Evolutionary conservation across 2,888 invertebrate species (phyloP).

Genomic region (Poecilobothrus nobilitatus): DNA sequence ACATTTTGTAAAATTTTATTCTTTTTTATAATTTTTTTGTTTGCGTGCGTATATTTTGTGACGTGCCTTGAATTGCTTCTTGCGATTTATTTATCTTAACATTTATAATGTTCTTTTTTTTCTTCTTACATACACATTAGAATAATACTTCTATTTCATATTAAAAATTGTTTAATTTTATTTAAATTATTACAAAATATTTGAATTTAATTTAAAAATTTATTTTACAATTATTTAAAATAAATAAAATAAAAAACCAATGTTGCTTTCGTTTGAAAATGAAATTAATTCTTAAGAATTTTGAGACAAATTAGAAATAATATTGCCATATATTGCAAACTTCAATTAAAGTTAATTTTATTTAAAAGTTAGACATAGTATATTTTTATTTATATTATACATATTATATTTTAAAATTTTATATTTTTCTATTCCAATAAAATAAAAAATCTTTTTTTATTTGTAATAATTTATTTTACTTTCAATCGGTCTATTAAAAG

Average conservation of each 20-base stretch:
- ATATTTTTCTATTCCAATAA: too few relatives aligned
- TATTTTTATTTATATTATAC: too few relatives aligned
- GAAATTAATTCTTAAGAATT: background rate
- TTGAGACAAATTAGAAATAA: background rate
- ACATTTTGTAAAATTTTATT: background rate
- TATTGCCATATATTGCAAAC: too few relatives aligned
- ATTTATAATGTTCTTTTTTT: background rate
- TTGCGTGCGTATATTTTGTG: constrained; percentile 1
- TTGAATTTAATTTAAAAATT: too few relatives aligned
- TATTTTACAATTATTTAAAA: too few relatives aligned
- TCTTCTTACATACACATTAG: background rate
- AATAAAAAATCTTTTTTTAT: too few relatives aligned
- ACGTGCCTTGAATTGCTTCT: background rate
- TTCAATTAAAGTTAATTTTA: too few relatives aligned
- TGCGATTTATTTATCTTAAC: background rate
- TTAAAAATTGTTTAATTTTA: background rate
- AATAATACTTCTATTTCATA: background rate
- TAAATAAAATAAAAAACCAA: background rate
- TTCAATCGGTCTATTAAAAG: too few relatives aligned
- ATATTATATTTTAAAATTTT: too few relatives aligned
- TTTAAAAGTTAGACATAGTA: too few relatives aligned
- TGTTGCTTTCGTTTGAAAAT: background rate
- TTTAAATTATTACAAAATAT: too few relatives aligned
- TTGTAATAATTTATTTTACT: too few relatives aligned
- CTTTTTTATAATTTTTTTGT: background rate